Evolutionary conservation across 2,888 invertebrate species (phyloP).

Genomic region (Coleophora deauratella): DNA sequence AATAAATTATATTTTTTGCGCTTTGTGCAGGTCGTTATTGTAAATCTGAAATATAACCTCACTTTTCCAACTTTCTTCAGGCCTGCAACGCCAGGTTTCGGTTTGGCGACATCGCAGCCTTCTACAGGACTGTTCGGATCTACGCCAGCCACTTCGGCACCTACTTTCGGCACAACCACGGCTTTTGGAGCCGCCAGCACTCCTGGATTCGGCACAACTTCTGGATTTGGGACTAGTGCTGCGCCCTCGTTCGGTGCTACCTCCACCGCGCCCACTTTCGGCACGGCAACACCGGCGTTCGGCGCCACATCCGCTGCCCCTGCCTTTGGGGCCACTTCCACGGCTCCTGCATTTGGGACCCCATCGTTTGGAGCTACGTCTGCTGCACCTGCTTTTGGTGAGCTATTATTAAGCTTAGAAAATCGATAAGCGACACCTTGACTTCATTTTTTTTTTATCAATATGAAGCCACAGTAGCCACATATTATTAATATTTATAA

Average conservation of each 20-base stretch:
- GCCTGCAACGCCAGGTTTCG: constrained; percentile 51
- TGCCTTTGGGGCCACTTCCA: constrained; percentile 32
- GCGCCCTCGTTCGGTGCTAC: too few species aligned
- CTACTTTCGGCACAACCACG: constrained; percentile 25
- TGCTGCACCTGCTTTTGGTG: constrained; percentile 16
- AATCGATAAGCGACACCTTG: too few species aligned
- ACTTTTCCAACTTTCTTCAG: constrained; percentile 23
- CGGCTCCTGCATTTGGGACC: constrained; percentile 1
- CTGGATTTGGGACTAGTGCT: constrained; percentile 28
- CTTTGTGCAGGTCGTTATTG: too few species aligned
- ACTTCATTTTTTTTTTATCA: too few species aligned
- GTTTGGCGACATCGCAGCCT: constrained; percentile 41
- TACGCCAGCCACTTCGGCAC: constrained; percentile 33
- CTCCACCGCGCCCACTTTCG: constrained; percentile 33
- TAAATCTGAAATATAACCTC: too few species aligned
- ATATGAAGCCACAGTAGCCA: too few species aligned
- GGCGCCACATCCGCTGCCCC: constrained; percentile 27
- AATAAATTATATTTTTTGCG: too few species aligned
- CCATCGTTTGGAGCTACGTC: constrained; percentile 15
- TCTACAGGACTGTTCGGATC: constrained; percentile 47
- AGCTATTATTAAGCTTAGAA: too few species aligned
- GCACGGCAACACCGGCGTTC: constrained; percentile 34
- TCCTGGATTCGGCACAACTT: constrained; percentile 25
- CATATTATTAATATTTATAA: too few species aligned
- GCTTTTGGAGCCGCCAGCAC: constrained; percentile 25